Evolutionary conservation across 2,113 vertebrate species (phyloP), one percentile per base, ranked within the genome.

Genomic region (Hemicordylus capensis): DNA sequence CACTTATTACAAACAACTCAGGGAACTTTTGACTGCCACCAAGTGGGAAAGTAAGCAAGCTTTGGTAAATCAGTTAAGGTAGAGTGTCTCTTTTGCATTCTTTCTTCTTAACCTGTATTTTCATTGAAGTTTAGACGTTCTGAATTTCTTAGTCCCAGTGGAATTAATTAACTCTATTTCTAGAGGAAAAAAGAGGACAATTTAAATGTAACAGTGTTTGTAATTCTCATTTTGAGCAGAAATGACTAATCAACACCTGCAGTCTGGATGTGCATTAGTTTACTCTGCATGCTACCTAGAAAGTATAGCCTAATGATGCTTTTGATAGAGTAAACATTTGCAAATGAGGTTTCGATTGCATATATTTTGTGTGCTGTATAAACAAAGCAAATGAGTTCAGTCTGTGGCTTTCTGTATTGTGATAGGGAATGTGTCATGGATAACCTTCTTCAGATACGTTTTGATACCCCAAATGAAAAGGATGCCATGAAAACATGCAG

Each of bases 131-230:
- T 89, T 91, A 81, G 87, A 66, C 92, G 93, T 95, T 87, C 5
- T 83, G 3, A 87, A 51, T 89, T 83, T 93, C 37, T 89, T 78
- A 89, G 59, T 95, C 93, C 87, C 93, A 83, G 75, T 70, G 90
- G 93, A 94, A 91, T 95, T 95, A 86, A 95, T 96, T 96, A 92
- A 88, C 80, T 94, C 88, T 90, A 80, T 80, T 91, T 93, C 87
- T 89, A 76, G 69, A 87, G 48, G 86, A 44, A 87, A 92, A 72
- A 93, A 91, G 72, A 80, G 80, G 58, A 81, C 77, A 92, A 86
- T 93, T 94, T 88, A 94, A 85, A 88, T 93, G 76, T 79, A 90
- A 82, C 80, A 37, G 6, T 87, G 58, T 93, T 92, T 85, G 80
- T 89, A 90, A 54, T 92, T 94, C 91, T 93, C 87, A 75, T 94